These are phyloP conservation scores for Heliocidaris erythrogramma DNA, from an alignment of 35 echinoderm and acorn worm species.

Conservation along the genomic window DNA sequence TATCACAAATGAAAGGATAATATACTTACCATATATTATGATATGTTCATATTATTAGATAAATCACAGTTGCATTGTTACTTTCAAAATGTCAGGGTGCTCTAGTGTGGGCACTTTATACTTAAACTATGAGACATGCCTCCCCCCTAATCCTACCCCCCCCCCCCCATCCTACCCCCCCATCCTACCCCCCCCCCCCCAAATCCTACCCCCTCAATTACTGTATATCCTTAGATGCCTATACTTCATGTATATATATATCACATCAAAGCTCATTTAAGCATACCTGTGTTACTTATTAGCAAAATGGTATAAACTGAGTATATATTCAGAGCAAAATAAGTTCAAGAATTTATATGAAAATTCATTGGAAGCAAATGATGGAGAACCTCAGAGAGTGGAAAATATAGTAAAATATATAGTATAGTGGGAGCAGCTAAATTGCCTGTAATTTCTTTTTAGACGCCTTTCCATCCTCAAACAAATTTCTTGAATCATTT, in stretches of 20 bases:
- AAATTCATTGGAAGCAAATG: not conserved
- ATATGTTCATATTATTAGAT: slow-evolving; percentile 9
- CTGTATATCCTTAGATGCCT: not conserved
- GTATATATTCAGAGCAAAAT: not conserved
- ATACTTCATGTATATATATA: not conserved
- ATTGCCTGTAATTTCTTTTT: not conserved
- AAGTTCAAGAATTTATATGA: not conserved
- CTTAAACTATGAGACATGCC: not conserved
- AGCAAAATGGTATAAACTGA: not conserved
- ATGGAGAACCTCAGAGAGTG: not conserved
- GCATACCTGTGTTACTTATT: not conserved
- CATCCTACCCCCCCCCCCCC: not conserved
- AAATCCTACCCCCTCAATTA: too few species aligned
- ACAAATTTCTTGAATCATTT: not conserved
- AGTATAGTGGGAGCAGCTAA: not conserved
- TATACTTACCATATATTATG: not conserved
- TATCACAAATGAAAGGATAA: not conserved
- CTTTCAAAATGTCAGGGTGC: not conserved
- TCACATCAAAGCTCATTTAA: not conserved
- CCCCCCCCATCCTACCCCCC: not conserved
- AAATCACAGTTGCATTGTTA: not conserved
- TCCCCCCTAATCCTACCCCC: not conserved
- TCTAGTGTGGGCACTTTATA: not conserved
- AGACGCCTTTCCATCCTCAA: not conserved
- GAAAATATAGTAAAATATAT: not conserved